Evolutionary conservation across 2,888 invertebrate species (phyloP), one percentile per base, ranked within the genome.

Genomic region (Amiota communis): DNA sequence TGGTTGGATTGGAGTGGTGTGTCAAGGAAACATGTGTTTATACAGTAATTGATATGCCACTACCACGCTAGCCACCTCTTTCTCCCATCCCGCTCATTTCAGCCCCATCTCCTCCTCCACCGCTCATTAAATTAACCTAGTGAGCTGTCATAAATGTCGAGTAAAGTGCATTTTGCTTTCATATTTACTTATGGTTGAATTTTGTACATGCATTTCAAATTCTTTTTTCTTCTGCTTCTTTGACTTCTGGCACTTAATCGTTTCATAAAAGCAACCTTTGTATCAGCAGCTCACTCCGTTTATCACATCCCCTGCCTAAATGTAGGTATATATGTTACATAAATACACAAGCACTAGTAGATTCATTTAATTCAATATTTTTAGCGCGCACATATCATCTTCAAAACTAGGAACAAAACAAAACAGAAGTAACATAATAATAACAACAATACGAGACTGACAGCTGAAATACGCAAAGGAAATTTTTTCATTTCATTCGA

Each of bases 41-140:
- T 82, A 78, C 78, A 84, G 87, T 87, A 87, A 87, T 87, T 88
- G 88, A 87, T 88, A 88, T 85, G 85, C 84, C 85, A 87, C 87
- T 81, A 77, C 77, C 36, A 36, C 63, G 15, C 70, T 65, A 36
- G 59, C 53, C 71, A 75, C 75, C 76, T 68, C 76, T 72, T 75
- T 64, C 67, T 68, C 61, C 61, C 47, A 67, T 8, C 78, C 73
- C 70, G 72, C 72, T 63, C 10, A 11, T 46, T 73, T 76, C 13
- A 11, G 8, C 56, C 51, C 63, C 17, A 68, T 69, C 51, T 57
- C 72, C 74, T 75, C 71, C 80, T 75, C 73, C 77, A 76, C 71
- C 80, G 74, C 80, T 77, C 75, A 78, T 83, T 80, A 81, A 83
- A 85, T 86, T 86, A 80, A 82, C 82, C 79, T 78, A 76, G 74